Conservation (phyloP, 2,113 vertebrate species). For the Callipepla squamata region DNA sequence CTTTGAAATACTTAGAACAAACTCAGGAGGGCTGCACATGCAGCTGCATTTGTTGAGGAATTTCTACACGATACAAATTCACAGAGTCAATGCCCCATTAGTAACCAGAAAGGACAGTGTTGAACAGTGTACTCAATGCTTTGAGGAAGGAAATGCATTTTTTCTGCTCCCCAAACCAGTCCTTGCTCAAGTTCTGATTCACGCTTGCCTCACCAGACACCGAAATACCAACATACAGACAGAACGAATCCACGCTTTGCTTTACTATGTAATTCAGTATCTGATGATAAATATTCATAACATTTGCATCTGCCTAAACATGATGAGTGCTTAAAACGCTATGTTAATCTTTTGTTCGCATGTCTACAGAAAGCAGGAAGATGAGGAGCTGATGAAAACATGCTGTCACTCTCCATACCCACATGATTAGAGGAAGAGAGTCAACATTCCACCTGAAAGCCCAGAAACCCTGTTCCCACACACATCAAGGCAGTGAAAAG, state of each 20-base stretch:
- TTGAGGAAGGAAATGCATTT: background rate
- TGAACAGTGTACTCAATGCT: background rate
- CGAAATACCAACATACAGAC: background rate
- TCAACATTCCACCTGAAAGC: background rate
- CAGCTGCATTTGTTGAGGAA: background rate
- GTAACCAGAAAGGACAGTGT: background rate
- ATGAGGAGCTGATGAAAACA: background rate
- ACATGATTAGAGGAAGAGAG: background rate
- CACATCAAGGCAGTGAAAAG: background rate
- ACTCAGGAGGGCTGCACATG: background rate
- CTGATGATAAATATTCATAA: background rate
- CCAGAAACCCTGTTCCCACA: background rate
- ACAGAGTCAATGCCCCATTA: background rate
- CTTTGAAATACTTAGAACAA: background rate
- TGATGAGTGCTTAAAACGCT: background rate
- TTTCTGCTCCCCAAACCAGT: background rate
- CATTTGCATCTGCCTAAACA: background rate
- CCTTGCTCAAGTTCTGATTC: background rate
- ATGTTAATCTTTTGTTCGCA: background rate
- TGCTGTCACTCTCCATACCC: background rate
- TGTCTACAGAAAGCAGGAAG: background rate
- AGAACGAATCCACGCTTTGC: background rate
- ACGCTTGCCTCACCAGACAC: background rate
- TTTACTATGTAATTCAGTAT: background rate
- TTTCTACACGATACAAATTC: background rate